Percentiles rank a stretch among this genome's conserved stretches.
Conservation (phyloP, 2,113 vertebrate species). For the Bujurquina vittata region DNA sequence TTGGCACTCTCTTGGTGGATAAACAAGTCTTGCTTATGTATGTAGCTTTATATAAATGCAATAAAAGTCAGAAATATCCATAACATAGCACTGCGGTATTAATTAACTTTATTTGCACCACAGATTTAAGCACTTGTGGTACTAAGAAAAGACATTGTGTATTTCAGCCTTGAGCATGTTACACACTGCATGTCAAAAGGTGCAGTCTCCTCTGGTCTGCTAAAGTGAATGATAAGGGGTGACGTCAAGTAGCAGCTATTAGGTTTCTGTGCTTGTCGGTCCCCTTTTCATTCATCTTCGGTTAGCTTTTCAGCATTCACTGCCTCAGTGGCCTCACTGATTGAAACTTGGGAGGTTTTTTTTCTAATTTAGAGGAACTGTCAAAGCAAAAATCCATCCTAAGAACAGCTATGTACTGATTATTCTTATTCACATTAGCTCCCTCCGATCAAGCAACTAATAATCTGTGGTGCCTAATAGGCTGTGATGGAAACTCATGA, state of each 20-base stretch:
- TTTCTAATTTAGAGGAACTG: constrained; percentile 54
- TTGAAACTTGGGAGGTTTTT: constrained; percentile 45
- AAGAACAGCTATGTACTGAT: constrained; percentile 41
- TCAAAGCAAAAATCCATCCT: constrained; percentile 37
- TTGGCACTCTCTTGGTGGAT: neutral
- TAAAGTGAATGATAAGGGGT: constrained; percentile 37
- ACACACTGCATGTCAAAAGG: constrained; percentile 10
- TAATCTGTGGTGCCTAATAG: constrained; percentile 47
- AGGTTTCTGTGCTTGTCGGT: constrained; percentile 21
- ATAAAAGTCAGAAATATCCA: neutral
- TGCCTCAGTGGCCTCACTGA: constrained; percentile 47
- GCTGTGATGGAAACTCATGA: constrained; percentile 28
- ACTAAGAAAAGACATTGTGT: neutral
- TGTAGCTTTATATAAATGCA: neutral
- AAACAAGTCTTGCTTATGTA: neutral
- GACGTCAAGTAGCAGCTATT: constrained; percentile 43
- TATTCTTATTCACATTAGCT: constrained; percentile 53
- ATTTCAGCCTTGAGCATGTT: neutral
- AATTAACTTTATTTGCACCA: neutral
- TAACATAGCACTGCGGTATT: neutral
- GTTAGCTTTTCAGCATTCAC: constrained; percentile 33
- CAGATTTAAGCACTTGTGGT: neutral
- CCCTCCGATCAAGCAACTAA: constrained; percentile 54
- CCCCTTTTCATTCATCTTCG: constrained; percentile 44
- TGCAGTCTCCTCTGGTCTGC: constrained; percentile 7